Evolutionary conservation across 64 coral and sea anemone species (phyloP), one percentile per base, ranked within the genome.

Genomic region (Acropora tenuis): DNA sequence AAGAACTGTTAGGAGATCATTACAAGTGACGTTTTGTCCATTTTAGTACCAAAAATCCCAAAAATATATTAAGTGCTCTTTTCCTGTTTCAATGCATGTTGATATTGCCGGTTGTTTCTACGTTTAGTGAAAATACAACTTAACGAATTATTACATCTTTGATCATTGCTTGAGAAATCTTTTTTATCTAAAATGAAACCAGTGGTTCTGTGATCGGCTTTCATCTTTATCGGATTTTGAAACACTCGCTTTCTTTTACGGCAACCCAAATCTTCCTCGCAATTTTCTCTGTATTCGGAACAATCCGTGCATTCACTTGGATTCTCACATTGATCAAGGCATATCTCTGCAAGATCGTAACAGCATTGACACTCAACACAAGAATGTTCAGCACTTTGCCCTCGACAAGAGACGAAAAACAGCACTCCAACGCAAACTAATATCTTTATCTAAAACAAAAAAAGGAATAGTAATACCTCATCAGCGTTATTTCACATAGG

Each of bases 371-470:
- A 81, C n/a, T 48, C 63, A 47, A 40, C 18, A 44, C 82, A 85
- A n/a, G 45, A 10, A 45, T 65, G 8, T 49, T 71, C 2, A 16
- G 17, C 82, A 6, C 43, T 48, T 4, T 48, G 43, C 47, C 19
- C n/a, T 1, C 7, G 47, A 47, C 17, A 85, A 18, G 48, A 85
- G 2, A 71, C 17, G 8, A 85, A 49, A 85, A 85, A 7, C 44
- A 85, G 44, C 10, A 71, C 8, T 72, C 82, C 82, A 50, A 85
- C 8, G n/a, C 46, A 85, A 20, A 65, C 63, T 17, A 65, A 19
- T 11, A 20, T 30, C 16, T 45, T 71, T 65, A 85, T 85, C 82
- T 85, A 66, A 69, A 85, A 85, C 8, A 46, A 63, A 63, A 13
- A 63, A 55, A 55, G 10, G 52, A 5, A 55, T 30, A 30, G 30